Evolutionary conservation across 2,888 invertebrate species (phyloP).

Genomic region (Cistogaster globosa): DNA sequence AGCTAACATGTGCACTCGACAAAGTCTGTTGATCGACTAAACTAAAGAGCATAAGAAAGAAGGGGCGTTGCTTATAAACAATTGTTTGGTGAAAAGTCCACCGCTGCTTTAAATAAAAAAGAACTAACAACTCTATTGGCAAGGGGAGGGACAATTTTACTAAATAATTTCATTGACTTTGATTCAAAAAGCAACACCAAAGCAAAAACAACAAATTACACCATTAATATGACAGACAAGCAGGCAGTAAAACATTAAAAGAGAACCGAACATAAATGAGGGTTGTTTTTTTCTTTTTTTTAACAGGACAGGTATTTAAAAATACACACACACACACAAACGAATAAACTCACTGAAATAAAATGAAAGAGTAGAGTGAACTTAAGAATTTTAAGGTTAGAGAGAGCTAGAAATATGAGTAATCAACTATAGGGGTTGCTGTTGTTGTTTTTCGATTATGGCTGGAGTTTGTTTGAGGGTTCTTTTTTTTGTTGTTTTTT

Average conservation of each 20-base stretch:
- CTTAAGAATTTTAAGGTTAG: not conserved
- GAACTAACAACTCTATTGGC: not conserved
- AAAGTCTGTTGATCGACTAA: too few relatives aligned
- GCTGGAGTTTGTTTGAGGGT: not conserved
- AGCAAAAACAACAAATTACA: constrained; percentile 1
- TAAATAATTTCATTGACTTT: constrained; percentile 37
- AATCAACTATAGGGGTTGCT: constrained; percentile 25
- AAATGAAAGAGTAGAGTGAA: not conserved
- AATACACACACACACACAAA: constrained; percentile 31
- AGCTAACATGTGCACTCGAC: too few relatives aligned
- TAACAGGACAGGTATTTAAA: constrained; percentile 49
- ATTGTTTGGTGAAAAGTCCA: too few relatives aligned
- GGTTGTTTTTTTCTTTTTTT: constrained; percentile 46
- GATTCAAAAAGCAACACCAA: constrained; percentile 22
- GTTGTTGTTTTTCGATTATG: constrained; percentile 22
- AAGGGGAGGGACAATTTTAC: constrained; percentile 59
- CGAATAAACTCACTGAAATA: not conserved
- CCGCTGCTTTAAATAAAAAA: too few relatives aligned
- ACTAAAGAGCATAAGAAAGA: too few relatives aligned
- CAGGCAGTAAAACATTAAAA: constrained; percentile 17
- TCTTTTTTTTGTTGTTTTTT: not conserved
- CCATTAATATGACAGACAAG: constrained; percentile 14
- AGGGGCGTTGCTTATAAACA: too few relatives aligned
- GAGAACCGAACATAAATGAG: constrained; percentile 46
- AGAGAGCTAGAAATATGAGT: not conserved